Percentiles rank a stretch among this genome's conserved stretches.
Evolutionary conservation across 2,113 vertebrate species (phyloP).

Genomic region (Chamaetylas fuelleborni): DNA sequence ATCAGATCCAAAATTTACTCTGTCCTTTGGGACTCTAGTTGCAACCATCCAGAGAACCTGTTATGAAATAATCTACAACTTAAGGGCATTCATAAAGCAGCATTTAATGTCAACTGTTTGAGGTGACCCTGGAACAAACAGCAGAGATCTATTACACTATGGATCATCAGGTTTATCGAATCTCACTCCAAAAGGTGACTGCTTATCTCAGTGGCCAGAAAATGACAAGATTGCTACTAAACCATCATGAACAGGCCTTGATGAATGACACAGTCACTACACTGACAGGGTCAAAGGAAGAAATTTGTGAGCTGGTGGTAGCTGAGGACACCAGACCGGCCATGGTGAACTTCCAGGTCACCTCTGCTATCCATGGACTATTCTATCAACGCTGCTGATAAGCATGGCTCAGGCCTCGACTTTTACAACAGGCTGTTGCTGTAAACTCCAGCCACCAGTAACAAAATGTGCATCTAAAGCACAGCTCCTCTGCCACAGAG

Average conservation of each 20-base stretch:
- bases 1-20: neutral
- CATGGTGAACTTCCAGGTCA: neutral
- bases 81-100: neutral
- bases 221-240: neutral
- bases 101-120: neutral
- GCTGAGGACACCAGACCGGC: neutral
- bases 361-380: neutral
- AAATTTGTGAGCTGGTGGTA: neutral
- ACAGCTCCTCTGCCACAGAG: neutral
- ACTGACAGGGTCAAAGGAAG: neutral
- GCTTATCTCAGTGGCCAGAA: neutral
- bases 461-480: neutral
- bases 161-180: accelerated
- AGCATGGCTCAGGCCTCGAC: neutral
- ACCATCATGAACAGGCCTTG: neutral
- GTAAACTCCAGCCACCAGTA: neutral
- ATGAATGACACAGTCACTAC: neutral
- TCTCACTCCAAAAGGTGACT: neutral
- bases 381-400: neutral
- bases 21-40: neutral
- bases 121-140: neutral
- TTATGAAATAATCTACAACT: conserved; percentile 1
- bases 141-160: neutral
- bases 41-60: neutral
- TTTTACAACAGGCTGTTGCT: neutral